Evolutionary conservation across 2,888 invertebrate genomes (phyloP).

Genomic region (Polyommatus icarus): DNA sequence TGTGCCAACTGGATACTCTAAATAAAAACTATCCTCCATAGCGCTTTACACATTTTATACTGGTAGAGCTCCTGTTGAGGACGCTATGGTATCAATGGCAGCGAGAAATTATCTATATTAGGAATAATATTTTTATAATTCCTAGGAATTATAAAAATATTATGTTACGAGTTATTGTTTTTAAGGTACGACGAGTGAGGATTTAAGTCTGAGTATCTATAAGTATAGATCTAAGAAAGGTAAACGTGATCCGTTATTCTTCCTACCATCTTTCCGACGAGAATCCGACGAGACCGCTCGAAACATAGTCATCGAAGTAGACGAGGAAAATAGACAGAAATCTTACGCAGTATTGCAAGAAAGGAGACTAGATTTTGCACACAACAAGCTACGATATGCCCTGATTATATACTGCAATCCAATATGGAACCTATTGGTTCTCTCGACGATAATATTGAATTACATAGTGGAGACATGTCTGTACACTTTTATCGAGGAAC

Average conservation of each 20-base stretch:
- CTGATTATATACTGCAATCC: constrained; percentile 64
- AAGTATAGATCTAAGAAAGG: constrained; percentile 55
- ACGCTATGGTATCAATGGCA: no score
- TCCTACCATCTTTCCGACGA: constrained; percentile 40
- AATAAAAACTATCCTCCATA: no score
- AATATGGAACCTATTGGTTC: constrained; percentile 64
- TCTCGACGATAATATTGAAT: constrained; percentile 59
- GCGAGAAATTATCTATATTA: no score
- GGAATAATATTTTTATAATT: no score
- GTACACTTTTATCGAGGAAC: constrained; percentile 59
- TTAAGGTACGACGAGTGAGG: constrained; percentile 45
- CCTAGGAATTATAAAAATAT: no score
- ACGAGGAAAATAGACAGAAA: constrained; percentile 54
- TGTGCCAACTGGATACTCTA: no score
- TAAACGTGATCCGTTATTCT: constrained; percentile 49
- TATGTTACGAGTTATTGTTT: constrained; percentile 28
- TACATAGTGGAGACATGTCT: constrained; percentile 65
- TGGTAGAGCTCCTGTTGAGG: no score
- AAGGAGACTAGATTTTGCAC: constrained; percentile 59
- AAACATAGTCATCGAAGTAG: constrained; percentile 50
- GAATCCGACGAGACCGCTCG: constrained; percentile 41
- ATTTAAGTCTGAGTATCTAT: constrained; percentile 55
- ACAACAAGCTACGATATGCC: constrained; percentile 59
- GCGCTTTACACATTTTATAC: no score
- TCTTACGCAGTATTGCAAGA: constrained; percentile 71